Base-by-base conservation (phyloP, 2,113 vertebrate species). In the Podocnemis expansa region DNA sequence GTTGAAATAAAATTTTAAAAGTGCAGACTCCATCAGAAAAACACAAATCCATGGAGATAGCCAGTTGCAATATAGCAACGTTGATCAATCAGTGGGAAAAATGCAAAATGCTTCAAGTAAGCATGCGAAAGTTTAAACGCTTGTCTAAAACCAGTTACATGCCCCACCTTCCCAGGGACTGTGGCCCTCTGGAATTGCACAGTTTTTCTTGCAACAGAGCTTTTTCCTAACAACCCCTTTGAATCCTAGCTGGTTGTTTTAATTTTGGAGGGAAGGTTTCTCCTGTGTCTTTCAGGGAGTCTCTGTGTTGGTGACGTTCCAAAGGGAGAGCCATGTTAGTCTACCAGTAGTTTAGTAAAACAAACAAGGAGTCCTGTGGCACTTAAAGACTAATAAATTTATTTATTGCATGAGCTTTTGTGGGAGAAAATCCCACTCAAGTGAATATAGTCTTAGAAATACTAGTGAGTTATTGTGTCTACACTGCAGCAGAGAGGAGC, bases 91-190 rank as follows among this genome's bases (percentile, higher is more conserved):
- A 31, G 47, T 89, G 88, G 88, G n/a, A 88, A 79, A 73, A 38
- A 73, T 21, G 8, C n/a, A 73, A 41, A 73, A n/a, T 73, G 19
- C 67, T 41, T 94, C 89, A 81, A 82, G 94, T 93, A 89, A 80
- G 95, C 92, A 91, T 56, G 76, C 22, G 58, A 81, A 67, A 3
- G 21, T 85, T 93, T 94, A 84, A 29, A 73, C 96, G 89, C 92
- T 96, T 95, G 93, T 84, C 55, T 82, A 76, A 81, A 94, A 81
- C 55, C 34, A 67, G 80, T 56, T 10, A 47, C 47, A 86, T 89
- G 84, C 21, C 38, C 22, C 67, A n/a, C n/a, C n/a, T n/a, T 31
- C 5, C 6, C 11, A 73, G 22, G 67, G 21, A 24, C 67, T 41
- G 17, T 41, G 38, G 78, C 84, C 87, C 89, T 82, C 58, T 89